Evolutionary conservation across 2,888 invertebrate species (phyloP).

Genomic region (Cephus runcator): DNA sequence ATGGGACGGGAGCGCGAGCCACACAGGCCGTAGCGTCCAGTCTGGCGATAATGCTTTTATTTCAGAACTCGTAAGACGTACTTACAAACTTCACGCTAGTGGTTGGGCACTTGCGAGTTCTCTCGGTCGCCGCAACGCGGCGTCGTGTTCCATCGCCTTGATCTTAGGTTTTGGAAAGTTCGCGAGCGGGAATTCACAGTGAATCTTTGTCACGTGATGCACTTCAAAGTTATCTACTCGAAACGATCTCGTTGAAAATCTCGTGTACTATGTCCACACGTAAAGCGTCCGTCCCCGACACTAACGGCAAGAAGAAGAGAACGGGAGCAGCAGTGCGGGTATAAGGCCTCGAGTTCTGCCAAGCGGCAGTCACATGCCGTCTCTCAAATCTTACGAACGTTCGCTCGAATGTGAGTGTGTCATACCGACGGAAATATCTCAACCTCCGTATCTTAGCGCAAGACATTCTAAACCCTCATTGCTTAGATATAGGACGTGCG

Average conservation of each 20-base stretch:
- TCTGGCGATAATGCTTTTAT: constrained; percentile 2
- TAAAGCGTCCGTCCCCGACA: background rate
- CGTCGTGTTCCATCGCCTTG: background rate
- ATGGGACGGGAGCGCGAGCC: background rate
- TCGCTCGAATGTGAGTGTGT: constrained; percentile 38
- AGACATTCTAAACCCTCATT: background rate
- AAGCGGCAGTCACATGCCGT: constrained; percentile 43
- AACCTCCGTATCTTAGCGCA: constrained; percentile 22
- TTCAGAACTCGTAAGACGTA: background rate
- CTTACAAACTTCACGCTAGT: background rate
- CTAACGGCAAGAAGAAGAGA: background rate
- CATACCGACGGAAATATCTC: constrained; percentile 52
- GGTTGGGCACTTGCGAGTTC: background rate
- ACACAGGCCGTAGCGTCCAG: background rate
- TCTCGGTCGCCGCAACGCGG: background rate
- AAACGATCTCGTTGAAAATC: background rate
- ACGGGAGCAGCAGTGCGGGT: background rate
- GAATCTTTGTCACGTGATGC: background rate
- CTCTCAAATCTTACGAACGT: constrained; percentile 35
- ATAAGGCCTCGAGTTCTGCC: constrained; percentile 8
- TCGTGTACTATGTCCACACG: background rate
- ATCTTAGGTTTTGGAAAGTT: background rate
- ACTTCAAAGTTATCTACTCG: background rate
- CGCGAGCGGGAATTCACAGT: background rate
- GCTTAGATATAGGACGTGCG: background rate